Evolutionary conservation across 2,888 invertebrate species (phyloP).

Genomic region (Rhamphomyia laevipes): DNA sequence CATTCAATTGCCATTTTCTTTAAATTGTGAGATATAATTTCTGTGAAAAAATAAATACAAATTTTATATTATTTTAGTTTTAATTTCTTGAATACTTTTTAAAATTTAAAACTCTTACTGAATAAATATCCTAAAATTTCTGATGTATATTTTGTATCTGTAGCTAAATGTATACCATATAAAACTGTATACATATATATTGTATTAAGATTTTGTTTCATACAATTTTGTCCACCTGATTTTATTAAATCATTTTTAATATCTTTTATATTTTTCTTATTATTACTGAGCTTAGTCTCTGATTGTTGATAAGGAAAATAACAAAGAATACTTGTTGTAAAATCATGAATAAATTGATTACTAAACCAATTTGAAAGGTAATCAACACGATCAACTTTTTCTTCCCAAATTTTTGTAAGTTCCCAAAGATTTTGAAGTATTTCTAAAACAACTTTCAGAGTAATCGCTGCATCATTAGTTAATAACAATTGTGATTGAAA

Average conservation of each 20-base stretch:
- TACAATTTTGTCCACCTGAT: slow-evolving; percentile 36
- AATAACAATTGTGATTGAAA: slow-evolving; percentile 30
- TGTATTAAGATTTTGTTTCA: slow-evolving; percentile 43
- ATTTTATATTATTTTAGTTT: not conserved
- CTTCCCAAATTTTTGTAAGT: slow-evolving; percentile 32
- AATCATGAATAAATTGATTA: slow-evolving; percentile 42
- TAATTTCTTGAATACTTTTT: not conserved
- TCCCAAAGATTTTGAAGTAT: slow-evolving; percentile 51
- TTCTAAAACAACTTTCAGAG: slow-evolving; percentile 50
- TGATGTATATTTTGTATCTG: slow-evolving; percentile 10
- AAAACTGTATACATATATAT: slow-evolving; percentile 42
- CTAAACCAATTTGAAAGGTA: slow-evolving; percentile 42
- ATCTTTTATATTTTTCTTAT: slow-evolving; percentile 18
- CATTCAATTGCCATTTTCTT: slow-evolving; percentile 10
- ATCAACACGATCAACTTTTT: slow-evolving; percentile 28
- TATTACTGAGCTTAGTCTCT: slow-evolving; percentile 30
- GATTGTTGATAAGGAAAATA: slow-evolving; percentile 31
- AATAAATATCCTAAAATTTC: slow-evolving; percentile 13
- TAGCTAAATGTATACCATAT: slow-evolving; percentile 14
- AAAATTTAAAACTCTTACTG: slow-evolving; percentile 9
- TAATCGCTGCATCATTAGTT: slow-evolving; percentile 48
- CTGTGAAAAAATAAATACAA: slow-evolving; percentile 3
- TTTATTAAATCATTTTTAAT: slow-evolving; percentile 23
- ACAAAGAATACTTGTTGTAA: slow-evolving; percentile 44
- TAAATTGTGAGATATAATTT: slow-evolving; percentile 13